Evolutionary conservation across 2,797 vertebrate species (phyloP).

Genomic region (Anomalospiza imberbis): DNA sequence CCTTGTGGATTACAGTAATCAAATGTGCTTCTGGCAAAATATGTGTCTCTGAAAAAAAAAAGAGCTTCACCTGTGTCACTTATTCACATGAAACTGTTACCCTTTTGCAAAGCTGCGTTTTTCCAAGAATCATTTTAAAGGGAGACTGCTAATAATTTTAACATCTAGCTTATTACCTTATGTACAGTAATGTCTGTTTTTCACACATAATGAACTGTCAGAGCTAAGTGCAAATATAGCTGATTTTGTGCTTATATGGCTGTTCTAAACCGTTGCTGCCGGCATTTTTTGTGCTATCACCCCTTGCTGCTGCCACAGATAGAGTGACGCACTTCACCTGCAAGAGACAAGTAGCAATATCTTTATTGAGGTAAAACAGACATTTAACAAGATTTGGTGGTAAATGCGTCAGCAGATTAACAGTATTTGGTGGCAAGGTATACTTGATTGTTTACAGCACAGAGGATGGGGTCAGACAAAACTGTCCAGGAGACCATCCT

Average conservation of each 20-base stretch:
- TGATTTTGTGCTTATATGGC: neutral
- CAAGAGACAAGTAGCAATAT: neutral
- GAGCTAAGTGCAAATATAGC: neutral
- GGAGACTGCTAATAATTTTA: neutral
- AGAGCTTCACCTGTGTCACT: neutral
- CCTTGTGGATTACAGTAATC: neutral
- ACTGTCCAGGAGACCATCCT: neutral
- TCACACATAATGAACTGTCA: neutral
- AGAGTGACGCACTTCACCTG: neutral
- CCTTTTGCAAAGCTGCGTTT: neutral
- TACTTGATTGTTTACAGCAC: neutral
- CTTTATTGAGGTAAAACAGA: neutral
- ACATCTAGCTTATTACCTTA: neutral
- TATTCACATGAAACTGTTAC: neutral
- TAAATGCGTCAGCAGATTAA: neutral
- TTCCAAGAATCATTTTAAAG: neutral
- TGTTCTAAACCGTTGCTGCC: neutral
- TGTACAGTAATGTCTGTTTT: neutral
- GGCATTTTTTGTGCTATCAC: neutral
- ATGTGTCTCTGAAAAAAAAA: neutral
- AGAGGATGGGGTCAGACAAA: neutral
- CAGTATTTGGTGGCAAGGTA: fast-evolving
- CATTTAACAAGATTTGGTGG: neutral
- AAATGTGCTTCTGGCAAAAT: neutral
- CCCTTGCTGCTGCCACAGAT: neutral